Conservation (phyloP, 2,888 invertebrate genomes). For the Proisotoma minuta region DNA sequence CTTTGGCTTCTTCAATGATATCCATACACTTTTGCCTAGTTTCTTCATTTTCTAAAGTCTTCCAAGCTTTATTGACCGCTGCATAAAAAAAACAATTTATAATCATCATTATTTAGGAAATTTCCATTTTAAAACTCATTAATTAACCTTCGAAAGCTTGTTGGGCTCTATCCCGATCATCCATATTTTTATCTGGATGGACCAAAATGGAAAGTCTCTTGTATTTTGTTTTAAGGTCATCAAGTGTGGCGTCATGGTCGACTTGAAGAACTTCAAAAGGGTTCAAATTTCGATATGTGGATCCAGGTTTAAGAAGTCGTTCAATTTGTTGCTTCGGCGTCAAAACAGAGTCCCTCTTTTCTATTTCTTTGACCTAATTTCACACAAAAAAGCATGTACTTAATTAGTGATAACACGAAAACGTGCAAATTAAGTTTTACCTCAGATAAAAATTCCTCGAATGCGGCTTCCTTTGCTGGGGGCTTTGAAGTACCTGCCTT, state of each 20-base stretch:
- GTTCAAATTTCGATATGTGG: conserved; percentile 97
- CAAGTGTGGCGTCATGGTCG: conserved; percentile 81
- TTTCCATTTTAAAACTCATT: neutral
- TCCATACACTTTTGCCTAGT: conserved; percentile 90
- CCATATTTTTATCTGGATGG: conserved; percentile 98
- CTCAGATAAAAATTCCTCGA: conserved; percentile 78
- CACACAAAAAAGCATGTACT: conserved; percentile 33
- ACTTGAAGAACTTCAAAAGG: conserved; percentile 89
- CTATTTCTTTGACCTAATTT: conserved; percentile 92
- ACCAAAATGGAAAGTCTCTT: conserved; percentile 92
- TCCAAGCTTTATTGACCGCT: conserved; percentile 91
- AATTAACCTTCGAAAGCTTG: conserved; percentile 71
- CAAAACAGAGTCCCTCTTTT: conserved; percentile 91
- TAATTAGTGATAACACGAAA: neutral
- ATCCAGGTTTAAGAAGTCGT: conserved; percentile 87
- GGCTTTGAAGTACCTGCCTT: neutral
- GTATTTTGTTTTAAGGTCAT: conserved; percentile 95
- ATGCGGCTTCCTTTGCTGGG: conserved; percentile 62
- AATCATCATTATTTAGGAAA: neutral
- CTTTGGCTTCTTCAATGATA: conserved; percentile 94
- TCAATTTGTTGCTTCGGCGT: conserved; percentile 97
- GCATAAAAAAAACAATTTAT: conserved; percentile 40
- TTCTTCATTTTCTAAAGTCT: conserved; percentile 89
- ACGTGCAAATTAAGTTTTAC: conserved; percentile 54
- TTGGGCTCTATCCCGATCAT: conserved; percentile 90